These are phyloP conservation scores for Drosophila nr. perissopoda DNA, from an alignment of 2,888 invertebrate genomes.

Conservation along the genomic window DNA sequence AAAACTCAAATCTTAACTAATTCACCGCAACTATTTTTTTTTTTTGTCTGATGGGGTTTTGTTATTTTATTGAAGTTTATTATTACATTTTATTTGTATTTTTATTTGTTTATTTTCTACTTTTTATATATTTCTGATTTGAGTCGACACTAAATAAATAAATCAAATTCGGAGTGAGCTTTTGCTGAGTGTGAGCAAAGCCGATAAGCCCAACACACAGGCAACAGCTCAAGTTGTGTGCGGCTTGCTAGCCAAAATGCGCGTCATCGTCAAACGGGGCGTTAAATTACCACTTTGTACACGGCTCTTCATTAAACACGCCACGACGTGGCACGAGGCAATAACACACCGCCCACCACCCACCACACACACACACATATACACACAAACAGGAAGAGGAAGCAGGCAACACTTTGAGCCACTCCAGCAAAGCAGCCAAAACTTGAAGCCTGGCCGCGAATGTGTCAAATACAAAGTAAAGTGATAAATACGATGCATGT, in stretches of 20 bases:
- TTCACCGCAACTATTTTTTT: neutral
- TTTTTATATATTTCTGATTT: neutral
- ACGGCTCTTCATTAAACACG: constrained; percentile 52
- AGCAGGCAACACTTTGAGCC: constrained; percentile 39
- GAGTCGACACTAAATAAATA: neutral
- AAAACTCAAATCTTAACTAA: neutral
- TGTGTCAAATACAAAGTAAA: constrained; percentile 79
- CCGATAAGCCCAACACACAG: constrained; percentile 13
- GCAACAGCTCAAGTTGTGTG: constrained; percentile 32
- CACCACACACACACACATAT: neutral
- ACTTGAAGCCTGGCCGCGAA: constrained; percentile 61
- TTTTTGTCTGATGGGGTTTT: neutral
- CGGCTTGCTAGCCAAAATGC: constrained; percentile 39
- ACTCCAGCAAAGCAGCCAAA: constrained; percentile 31
- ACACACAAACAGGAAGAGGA: neutral
- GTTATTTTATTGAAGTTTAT: neutral
- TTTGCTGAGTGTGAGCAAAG: constrained; percentile 30
- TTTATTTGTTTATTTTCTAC: neutral
- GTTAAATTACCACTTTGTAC: constrained; percentile 76
- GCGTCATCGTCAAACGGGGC: constrained; percentile 60
- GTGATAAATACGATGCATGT: constrained; percentile 74
- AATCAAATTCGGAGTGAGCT: neutral
- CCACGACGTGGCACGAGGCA: constrained; percentile 7
- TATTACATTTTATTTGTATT: neutral
- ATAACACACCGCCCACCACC: neutral